Conservation (phyloP, 2,888 invertebrate genomes). For the Acanthococcus lagerstroemiae region DNA sequence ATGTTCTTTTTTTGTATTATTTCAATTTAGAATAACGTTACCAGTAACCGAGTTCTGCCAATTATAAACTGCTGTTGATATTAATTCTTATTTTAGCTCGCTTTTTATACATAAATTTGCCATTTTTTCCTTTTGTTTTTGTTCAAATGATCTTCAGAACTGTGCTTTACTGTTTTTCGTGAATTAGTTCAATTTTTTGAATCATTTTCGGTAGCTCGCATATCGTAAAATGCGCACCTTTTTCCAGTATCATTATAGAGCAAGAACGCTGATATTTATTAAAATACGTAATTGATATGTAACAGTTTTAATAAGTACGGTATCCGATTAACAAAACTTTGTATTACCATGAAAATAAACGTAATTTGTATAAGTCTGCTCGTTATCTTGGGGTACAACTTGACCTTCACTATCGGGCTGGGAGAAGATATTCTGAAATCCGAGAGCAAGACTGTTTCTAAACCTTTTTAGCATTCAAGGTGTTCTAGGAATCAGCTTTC, state of each 20-base stretch:
- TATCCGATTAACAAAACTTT: conserved; percentile 11
- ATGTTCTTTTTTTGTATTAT: conserved; percentile 10
- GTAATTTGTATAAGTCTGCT: conserved; percentile 13
- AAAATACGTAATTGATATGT: neutral
- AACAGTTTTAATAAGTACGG: neutral
- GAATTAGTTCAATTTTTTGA: too few relatives aligned
- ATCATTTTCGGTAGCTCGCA: too few relatives aligned
- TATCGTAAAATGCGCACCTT: too few relatives aligned
- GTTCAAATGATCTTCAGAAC: neutral
- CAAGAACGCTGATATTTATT: neutral
- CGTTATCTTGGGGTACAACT: neutral
- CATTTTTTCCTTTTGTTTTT: neutral
- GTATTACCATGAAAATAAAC: conserved; percentile 27
- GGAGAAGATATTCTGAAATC: neutral
- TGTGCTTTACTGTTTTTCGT: too few relatives aligned
- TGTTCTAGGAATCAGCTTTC: too few relatives aligned
- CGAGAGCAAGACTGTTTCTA: neutral
- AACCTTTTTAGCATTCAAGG: conserved; percentile 40
- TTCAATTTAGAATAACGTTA: conserved; percentile 20
- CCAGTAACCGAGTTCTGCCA: conserved; percentile 24
- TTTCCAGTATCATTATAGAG: neutral
- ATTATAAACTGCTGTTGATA: conserved; percentile 8
- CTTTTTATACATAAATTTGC: neutral
- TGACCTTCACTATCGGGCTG: neutral
- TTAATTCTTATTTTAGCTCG: neutral